phyloP scores from a whole-genome alignment of 1,140 invertebrate species.

The Papilio machaon region DNA sequence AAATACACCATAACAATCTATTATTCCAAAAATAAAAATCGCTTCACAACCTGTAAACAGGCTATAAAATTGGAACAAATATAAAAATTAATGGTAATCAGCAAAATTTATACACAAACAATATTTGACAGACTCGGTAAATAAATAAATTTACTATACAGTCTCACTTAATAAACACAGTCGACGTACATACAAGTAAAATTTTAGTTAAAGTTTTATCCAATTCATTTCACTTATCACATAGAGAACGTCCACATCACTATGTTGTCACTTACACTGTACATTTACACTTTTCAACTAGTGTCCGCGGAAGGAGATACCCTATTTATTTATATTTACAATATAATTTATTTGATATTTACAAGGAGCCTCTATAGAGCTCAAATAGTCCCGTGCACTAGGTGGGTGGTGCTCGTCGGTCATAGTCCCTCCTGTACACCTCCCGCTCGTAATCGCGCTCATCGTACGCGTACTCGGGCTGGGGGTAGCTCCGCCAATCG shows the following conservation, averaged over 20 bases:
- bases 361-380: slow-evolving; percentile 48
- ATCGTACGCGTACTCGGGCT: slow-evolving; percentile 71
- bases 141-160: slow-evolving; percentile 82
- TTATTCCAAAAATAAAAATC: slow-evolving; percentile 57
- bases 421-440: slow-evolving; percentile 75
- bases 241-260: slow-evolving; percentile 79
- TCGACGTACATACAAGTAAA: slow-evolving; percentile 57
- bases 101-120: slow-evolving; percentile 78
- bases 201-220: slow-evolving; percentile 54
- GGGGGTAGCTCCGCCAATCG: slow-evolving; percentile 72
- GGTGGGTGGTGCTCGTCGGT: slow-evolving; percentile 74
- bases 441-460: slow-evolving; percentile 75
- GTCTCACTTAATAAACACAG: slow-evolving; percentile 75
- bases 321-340: slow-evolving; percentile 74
- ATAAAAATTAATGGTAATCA: slow-evolving; percentile 74
- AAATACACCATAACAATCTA: slow-evolving; percentile 70
- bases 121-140: slow-evolving; percentile 71
- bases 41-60: slow-evolving; percentile 63
- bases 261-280: slow-evolving; percentile 79
- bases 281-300: slow-evolving; percentile 61
- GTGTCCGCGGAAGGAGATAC: slow-evolving; percentile 68
- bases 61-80: slow-evolving; percentile 73
- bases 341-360: slow-evolving; percentile 60
- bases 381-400: slow-evolving; percentile 50
- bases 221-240: slow-evolving; percentile 76